Evolutionary conservation across 2,888 invertebrate species (phyloP), one percentile per base, ranked within the genome.

Genomic region (Chrysotoxum bicinctum): DNA sequence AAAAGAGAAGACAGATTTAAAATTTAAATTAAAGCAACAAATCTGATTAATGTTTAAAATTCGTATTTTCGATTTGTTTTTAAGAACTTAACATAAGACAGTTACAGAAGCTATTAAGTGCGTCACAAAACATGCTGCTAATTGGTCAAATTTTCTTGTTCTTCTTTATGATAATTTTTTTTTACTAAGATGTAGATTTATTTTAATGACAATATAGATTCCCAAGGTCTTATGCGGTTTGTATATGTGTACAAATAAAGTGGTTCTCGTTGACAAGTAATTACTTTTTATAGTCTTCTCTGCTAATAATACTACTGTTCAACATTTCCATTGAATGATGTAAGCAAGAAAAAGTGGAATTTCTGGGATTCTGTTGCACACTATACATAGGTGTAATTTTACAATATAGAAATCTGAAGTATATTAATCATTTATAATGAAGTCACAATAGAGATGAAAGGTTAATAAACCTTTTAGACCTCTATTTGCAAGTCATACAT

Each of bases 391-490:
- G 8, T 26, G 35, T 66, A 58, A 68, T 60, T 69, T 60, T 30
- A n/a, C 16, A 45, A n/a, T 8, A 14, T 68, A 37, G 54, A 56
- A 19, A 54, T 52, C 50, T 37, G 7, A 32, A 35, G 52, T 50
- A 56, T 64, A 77, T 83, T 58, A 79, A 58, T 75, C 64, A 80
- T 60, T 79, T 52, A 58, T 72, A 79, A 84, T 68, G 75, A 75
- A 80, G 37, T 35, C 16, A 66, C 45, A 64, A 40, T 23, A 12
- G 9, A 52, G 37, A 30, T 64, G 69, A 78, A 72, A 72, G 83
- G 83, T 83, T 83, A 54, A 79, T 79, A 74, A 78, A 74, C 81
- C 64, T 52, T 45, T 62, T n/a, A 50, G 48, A 45, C 37, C 43
- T 62, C 68, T 70, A 58, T 72, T 54, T 72, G 60, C 30, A 60